A percentile compares a stretch with the other conserved stretches of the same genome.
Evolutionary conservation across 1,140 invertebrate genomes (phyloP).

Genomic region (Drosophila orena): DNA sequence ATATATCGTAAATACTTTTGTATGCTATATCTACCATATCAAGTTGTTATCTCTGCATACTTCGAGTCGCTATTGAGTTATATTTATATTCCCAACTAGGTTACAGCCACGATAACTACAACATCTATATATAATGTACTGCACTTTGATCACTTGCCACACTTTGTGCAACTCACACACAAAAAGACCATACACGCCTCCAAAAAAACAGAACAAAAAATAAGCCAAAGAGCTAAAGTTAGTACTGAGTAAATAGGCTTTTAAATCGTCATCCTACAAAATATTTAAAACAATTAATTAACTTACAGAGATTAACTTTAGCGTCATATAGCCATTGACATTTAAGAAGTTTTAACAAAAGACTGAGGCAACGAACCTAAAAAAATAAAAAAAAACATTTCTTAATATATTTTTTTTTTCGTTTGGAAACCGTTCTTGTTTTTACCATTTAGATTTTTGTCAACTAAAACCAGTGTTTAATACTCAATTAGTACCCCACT

Average conservation of each 20-base stretch:
- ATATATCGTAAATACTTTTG: conserved; percentile 54
- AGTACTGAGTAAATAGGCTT: background rate
- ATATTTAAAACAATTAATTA: too few relatives aligned
- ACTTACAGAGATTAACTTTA: too few relatives aligned
- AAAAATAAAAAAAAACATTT: conserved; percentile 15
- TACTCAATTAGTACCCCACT: background rate
- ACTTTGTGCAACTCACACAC: conserved; percentile 66
- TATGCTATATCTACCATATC: conserved; percentile 55
- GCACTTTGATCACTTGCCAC: conserved; percentile 72
- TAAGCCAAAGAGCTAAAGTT: conserved; percentile 6
- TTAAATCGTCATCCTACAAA: too few relatives aligned
- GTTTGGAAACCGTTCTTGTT: conserved; percentile 67
- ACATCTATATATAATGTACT: conserved; percentile 56
- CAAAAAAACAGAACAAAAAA: conserved; percentile 34
- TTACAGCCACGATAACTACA: conserved; percentile 56
- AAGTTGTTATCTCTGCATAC: conserved; percentile 55
- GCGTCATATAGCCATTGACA: too few relatives aligned
- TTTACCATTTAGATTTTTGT: conserved; percentile 37
- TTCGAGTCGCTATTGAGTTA: conserved; percentile 58
- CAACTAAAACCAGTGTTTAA: conserved; percentile 41
- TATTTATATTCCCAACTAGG: conserved; percentile 59
- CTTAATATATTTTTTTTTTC: conserved; percentile 13
- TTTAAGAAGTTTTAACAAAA: conserved; percentile 37
- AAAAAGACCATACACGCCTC: conserved; percentile 41
- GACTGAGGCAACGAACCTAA: conserved; percentile 73